Evolutionary conservation across 2,113 vertebrate genomes (phyloP).

Genomic region (Seriola quinqueradiata): DNA sequence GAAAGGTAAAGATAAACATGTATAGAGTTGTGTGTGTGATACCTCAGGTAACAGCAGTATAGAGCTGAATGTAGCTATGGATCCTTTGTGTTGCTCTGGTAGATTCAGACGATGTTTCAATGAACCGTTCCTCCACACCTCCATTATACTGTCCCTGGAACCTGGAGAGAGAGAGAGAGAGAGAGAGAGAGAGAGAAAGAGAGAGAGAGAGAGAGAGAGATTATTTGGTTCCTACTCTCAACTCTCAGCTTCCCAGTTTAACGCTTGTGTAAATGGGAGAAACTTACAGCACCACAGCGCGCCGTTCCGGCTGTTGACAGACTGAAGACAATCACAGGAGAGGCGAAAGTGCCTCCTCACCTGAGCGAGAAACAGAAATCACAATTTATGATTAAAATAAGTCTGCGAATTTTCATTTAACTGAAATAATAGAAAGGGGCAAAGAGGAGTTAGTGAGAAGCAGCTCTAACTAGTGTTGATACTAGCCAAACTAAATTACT

Average conservation of each 20-base stretch:
- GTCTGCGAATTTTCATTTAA: neutral
- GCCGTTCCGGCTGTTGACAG: slow-evolving; percentile 80
- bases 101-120: slow-evolving; percentile 79
- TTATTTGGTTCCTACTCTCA: neutral
- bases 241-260: neutral
- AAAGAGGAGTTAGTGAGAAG: neutral
- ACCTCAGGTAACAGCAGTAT: slow-evolving; percentile 92
- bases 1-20: neutral
- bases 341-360: slow-evolving; percentile 87
- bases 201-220: neutral
- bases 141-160: slow-evolving; percentile 84
- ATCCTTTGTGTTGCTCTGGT: slow-evolving; percentile 71
- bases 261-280: neutral
- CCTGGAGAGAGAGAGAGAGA: slow-evolving; percentile 77
- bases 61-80: slow-evolving; percentile 76
- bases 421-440: neutral
- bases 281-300: slow-evolving; percentile 95
- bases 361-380: slow-evolving; percentile 41
- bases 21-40: slow-evolving; percentile 21
- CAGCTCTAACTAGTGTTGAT: neutral
- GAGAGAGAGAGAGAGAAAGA: neutral
- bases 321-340: slow-evolving; percentile 83
- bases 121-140: slow-evolving; percentile 79
- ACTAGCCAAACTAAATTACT: neutral
- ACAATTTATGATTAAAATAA: neutral